Percentiles rank a stretch among this genome's conserved stretches.
Conservation (phyloP, 2,797 vertebrate genomes). For the Gambelia wislizenii region DNA sequence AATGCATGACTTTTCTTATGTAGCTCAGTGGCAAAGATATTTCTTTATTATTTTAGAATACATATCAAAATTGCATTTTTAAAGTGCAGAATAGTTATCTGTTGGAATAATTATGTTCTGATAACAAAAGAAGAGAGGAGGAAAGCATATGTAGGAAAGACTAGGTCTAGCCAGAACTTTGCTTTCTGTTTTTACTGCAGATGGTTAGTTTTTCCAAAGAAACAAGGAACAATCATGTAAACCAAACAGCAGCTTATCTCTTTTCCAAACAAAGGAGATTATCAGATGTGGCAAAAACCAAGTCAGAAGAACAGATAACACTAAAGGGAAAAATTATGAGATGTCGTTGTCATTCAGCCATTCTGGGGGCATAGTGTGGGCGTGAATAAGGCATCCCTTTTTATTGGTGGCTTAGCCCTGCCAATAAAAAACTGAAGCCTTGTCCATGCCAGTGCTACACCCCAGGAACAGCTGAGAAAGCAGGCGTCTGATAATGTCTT, state of each 20-base stretch:
- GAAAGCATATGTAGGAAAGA: background rate
- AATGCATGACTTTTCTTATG: background rate
- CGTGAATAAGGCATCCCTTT: too few relatives aligned
- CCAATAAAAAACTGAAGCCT: too few relatives aligned
- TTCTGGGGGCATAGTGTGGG: too few relatives aligned
- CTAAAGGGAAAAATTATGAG: too few relatives aligned
- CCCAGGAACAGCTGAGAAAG: too few relatives aligned
- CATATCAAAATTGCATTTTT: background rate
- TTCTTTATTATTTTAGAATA: background rate
- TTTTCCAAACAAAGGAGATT: too few relatives aligned
- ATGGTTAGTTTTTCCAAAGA: background rate
- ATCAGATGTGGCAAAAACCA: too few relatives aligned
- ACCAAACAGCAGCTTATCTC: background rate
- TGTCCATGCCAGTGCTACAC: too few relatives aligned
- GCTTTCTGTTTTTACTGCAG: background rate
- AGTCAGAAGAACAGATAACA: background rate
- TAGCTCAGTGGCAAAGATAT: background rate
- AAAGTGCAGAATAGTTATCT: background rate
- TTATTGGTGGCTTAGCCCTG: too few relatives aligned
- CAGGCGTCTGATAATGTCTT: too few relatives aligned
- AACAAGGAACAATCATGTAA: background rate
- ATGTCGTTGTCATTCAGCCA: too few relatives aligned
- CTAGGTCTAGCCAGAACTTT: background rate
- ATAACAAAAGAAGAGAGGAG: background rate
- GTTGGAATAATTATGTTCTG: background rate